phyloP scores from a whole-genome alignment of 1,140 invertebrate species.

The Pararge aegeria region DNA sequence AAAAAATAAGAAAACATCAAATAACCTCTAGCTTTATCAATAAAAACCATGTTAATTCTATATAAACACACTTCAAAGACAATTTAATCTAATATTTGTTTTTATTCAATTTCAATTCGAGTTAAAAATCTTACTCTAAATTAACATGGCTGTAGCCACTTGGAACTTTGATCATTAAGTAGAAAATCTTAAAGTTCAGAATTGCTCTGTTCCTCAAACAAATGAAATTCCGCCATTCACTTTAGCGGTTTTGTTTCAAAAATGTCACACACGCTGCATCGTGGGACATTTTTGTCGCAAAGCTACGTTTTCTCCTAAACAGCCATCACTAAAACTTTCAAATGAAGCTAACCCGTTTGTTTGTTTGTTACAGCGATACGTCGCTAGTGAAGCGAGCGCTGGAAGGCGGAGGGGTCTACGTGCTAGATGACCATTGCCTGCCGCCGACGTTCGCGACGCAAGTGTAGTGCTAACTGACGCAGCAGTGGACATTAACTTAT shows the following conservation, averaged over 20 bases:
- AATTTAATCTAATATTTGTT: no score
- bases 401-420: slow-evolving; percentile 77
- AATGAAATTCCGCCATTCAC: no score
- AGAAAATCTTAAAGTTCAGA: no score
- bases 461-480: slow-evolving; percentile 70
- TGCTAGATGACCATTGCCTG: slow-evolving; percentile 77
- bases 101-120: no score
- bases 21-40: no score
- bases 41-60: no score
- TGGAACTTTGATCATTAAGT: no score
- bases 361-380: slow-evolving; percentile 73
- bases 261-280: background rate
- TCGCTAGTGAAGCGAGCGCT: slow-evolving; percentile 78
- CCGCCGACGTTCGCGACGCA: slow-evolving; percentile 79
- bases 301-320: background rate
- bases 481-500: slow-evolving; percentile 54
- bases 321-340: slow-evolving; percentile 11
- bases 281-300: background rate
- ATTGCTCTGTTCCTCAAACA: no score
- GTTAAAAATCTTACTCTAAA: no score
- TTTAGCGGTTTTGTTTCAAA: background rate
- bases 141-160: no score
- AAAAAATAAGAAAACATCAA: no score
- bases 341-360: slow-evolving; percentile 15
- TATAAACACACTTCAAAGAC: no score